Percentiles rank a stretch among this genome's conserved stretches.
phyloP scores from a whole-genome alignment of 2,888 invertebrate species.

The Drosophila siamana region DNA sequence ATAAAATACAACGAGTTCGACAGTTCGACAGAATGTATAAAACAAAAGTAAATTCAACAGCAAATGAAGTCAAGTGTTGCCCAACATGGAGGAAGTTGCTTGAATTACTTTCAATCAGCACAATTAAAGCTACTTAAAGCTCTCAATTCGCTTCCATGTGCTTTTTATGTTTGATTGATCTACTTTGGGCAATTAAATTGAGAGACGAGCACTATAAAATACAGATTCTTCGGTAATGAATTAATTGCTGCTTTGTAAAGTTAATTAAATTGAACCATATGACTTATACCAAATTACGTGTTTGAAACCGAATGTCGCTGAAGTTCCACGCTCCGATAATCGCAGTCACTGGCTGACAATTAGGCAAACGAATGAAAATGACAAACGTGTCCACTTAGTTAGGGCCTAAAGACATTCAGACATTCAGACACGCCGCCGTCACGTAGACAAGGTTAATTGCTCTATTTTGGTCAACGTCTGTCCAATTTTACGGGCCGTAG shows the following conservation, averaged over 20 bases:
- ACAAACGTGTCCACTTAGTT: conserved; percentile 35
- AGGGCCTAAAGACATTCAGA: conserved; percentile 25
- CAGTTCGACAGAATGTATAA: no score
- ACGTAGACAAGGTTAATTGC: conserved; percentile 77
- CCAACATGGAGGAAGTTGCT: background rate
- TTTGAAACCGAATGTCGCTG: conserved; percentile 17
- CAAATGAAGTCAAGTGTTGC: no score
- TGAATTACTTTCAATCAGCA: conserved; percentile 2
- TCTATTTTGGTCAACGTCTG: conserved; percentile 59
- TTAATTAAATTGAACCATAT: conserved; percentile 46
- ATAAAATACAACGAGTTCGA: no score
- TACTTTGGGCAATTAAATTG: conserved; percentile 11
- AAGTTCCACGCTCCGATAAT: conserved; percentile 52
- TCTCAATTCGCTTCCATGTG: background rate
- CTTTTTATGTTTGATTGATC: background rate
- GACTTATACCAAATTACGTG: conserved; percentile 53
- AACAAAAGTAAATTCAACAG: background rate
- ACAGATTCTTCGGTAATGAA: conserved; percentile 57
- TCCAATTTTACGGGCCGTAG: conserved; percentile 35
- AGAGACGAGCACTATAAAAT: conserved; percentile 4
- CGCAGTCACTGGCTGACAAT: conserved; percentile 69
- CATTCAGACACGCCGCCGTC: conserved; percentile 23
- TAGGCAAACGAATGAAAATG: conserved; percentile 40
- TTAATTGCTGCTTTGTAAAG: conserved; percentile 48
- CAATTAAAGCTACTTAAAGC: conserved; percentile 10